Base-by-base conservation (phyloP, 2,113 vertebrate species). In the Dinomys branickii region DNA sequence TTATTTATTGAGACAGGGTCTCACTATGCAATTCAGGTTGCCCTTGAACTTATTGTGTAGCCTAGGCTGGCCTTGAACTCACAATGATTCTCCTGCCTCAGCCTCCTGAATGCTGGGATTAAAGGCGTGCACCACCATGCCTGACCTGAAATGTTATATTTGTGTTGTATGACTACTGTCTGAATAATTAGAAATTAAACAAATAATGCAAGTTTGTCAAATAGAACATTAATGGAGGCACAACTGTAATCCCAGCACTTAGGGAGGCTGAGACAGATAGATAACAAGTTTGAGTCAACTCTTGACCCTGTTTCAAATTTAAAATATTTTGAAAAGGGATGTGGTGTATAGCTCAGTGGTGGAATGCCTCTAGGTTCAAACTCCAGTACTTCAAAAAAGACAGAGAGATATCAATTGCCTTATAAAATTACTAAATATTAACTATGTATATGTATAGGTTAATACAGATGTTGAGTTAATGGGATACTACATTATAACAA, bases 371-470 rank as follows among this genome's bases (percentile, higher is more conserved):
- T 80, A 4, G 30, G 8, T 20, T 78, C 16, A 33, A 80, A 13
- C 30, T 11, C 1, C 3, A 52, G 30, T 52, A 80, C 50, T 52
- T 5, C 7, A 50, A 50, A 78, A 50, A 77, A 28, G 41, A 71
- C 20, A 22, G 19, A n/a, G n/a, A n/a, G n/a, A 30, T 6, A 44
- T 6, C 8, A 63, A 2, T 93, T 93, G 44, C 44, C 63, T 56
- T 85, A 80, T 67, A 96, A 88, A 78, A 47, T 91, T 82, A 73
- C 7, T 85, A 11, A 59, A 30, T 96, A 38, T 65, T 91, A 83
- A 58, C 85, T 93, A 52, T 85, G 19, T 85, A 88, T 85, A 81
- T 80, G 8, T 56, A 44, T 54, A 67, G 38, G 2, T 87, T 91
- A 91, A 82, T 93, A 91, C 78, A 69, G 13, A 85, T 77, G 35